These are phyloP conservation scores for Pitangus sulphuratus DNA, from an alignment of 2,797 vertebrate species.

Conservation along the genomic window DNA sequence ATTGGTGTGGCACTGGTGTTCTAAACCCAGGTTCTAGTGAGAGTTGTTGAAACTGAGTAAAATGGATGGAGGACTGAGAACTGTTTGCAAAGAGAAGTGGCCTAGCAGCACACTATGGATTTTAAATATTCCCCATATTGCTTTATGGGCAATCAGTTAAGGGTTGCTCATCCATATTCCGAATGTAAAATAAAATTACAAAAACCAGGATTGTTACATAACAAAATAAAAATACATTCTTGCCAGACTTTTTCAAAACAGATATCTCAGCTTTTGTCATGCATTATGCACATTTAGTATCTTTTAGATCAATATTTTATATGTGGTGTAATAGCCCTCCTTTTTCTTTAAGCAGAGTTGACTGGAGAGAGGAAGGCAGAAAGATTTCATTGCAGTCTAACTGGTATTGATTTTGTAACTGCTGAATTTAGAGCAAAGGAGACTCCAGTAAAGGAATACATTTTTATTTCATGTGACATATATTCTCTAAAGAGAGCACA, in stretches of 20 bases:
- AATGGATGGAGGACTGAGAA: background rate
- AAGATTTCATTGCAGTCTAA: slow-evolving; percentile 45
- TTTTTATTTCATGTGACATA: slow-evolving; percentile 7
- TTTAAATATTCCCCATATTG: background rate
- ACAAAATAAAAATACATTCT: slow-evolving; percentile 12
- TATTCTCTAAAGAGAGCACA: slow-evolving; percentile 5
- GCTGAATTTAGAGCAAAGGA: slow-evolving; percentile 48
- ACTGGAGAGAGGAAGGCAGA: slow-evolving; percentile 27
- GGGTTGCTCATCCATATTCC: background rate
- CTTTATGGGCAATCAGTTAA: background rate
- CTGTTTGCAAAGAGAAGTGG: background rate
- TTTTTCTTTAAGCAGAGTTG: slow-evolving; percentile 28
- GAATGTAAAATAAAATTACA: background rate
- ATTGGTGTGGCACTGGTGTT: slow-evolving; percentile 16
- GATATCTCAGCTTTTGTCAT: slow-evolving; percentile 11
- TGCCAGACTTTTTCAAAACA: background rate
- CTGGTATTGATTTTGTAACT: slow-evolving; percentile 58
- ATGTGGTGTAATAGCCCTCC: background rate
- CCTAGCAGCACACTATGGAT: background rate
- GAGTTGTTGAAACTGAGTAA: background rate
- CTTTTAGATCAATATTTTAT: slow-evolving; percentile 60
- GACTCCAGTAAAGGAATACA: background rate
- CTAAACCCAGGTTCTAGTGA: slow-evolving; percentile 15
- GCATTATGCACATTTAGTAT: background rate
- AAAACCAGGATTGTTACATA: background rate